A percentile compares a stretch with the other conserved stretches of the same genome.
These are phyloP conservation scores for Brevimyrus niger DNA, from an alignment of 2,113 vertebrate genomes.

Conservation along the genomic window DNA sequence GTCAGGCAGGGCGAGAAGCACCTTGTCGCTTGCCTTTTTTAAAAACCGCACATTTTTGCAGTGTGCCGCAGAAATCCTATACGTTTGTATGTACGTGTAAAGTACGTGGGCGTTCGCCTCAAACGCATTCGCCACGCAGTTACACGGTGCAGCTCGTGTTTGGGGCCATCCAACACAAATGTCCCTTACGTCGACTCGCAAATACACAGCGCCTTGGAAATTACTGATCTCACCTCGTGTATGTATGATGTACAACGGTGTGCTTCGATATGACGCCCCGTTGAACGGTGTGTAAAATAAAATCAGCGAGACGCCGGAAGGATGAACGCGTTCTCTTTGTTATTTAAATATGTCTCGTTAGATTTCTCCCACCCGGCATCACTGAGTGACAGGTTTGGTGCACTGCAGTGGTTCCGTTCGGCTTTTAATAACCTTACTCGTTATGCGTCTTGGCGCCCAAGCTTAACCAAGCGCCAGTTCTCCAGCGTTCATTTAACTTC, in stretches of 20 bases:
- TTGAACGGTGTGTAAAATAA: not conserved
- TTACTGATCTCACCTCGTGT: not conserved
- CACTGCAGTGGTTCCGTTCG: constrained; percentile 55
- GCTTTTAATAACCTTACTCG: constrained; percentile 30
- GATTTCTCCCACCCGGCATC: not conserved
- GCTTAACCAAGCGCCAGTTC: not conserved
- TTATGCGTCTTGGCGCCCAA: not conserved
- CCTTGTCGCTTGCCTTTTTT: constrained; percentile 19
- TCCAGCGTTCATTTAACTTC: not conserved
- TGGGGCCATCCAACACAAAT: not conserved
- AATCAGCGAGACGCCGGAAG: not conserved
- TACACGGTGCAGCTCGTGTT: not conserved
- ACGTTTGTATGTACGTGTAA: constrained; percentile 28
- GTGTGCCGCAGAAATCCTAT: constrained; percentile 25
- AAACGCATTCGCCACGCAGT: not conserved
- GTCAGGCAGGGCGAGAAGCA: constrained; percentile 27
- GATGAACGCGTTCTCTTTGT: not conserved
- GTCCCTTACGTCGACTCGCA: not conserved
- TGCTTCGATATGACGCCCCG: not conserved
- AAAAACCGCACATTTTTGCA: constrained; percentile 19
- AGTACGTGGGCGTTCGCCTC: constrained; percentile 27
- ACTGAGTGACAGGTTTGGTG: constrained; percentile 41
- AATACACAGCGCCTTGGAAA: not conserved
- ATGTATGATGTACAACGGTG: not conserved
- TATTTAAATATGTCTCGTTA: not conserved